Evolutionary conservation across 2,113 vertebrate species (phyloP).

Genomic region (Mobula hypostoma): DNA sequence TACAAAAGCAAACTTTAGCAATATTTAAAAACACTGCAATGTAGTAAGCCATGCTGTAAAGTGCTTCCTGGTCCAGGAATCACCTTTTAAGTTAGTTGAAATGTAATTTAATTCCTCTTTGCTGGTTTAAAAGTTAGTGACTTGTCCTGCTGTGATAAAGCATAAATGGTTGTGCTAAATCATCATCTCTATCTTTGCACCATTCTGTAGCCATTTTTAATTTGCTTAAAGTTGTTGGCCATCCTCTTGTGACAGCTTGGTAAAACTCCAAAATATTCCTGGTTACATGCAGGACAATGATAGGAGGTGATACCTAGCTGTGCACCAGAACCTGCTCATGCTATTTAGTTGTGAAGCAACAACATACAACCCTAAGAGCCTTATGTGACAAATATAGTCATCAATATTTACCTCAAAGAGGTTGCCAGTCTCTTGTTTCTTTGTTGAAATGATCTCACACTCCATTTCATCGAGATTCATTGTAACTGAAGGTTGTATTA

Average conservation of each 20-base stretch:
- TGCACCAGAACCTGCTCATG: background rate
- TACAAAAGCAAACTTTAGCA: background rate
- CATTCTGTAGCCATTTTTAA: background rate
- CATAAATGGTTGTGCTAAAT: background rate
- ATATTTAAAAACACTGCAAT: background rate
- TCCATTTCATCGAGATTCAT: background rate
- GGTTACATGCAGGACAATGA: background rate
- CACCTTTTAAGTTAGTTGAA: conserved; percentile 11
- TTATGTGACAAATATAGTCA: conserved; percentile 3
- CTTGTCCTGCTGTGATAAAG: conserved; percentile 4
- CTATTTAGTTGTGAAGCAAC: conserved; percentile 14
- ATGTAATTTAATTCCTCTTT: background rate
- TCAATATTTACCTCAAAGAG: conserved; percentile 3
- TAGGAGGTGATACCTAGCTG: background rate
- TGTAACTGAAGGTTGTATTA: no score
- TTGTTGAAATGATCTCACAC: background rate
- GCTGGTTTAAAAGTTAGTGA: background rate
- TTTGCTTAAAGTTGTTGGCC: conserved; percentile 3
- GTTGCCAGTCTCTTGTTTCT: background rate
- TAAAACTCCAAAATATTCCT: conserved; percentile 22
- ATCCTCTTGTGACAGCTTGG: background rate
- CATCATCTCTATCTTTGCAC: background rate
- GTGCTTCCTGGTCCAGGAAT: background rate
- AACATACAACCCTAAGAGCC: background rate
- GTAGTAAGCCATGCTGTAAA: background rate